phyloP scores from a whole-genome alignment of 2,113 vertebrate species.

The Orientallactaga bullata region DNA sequence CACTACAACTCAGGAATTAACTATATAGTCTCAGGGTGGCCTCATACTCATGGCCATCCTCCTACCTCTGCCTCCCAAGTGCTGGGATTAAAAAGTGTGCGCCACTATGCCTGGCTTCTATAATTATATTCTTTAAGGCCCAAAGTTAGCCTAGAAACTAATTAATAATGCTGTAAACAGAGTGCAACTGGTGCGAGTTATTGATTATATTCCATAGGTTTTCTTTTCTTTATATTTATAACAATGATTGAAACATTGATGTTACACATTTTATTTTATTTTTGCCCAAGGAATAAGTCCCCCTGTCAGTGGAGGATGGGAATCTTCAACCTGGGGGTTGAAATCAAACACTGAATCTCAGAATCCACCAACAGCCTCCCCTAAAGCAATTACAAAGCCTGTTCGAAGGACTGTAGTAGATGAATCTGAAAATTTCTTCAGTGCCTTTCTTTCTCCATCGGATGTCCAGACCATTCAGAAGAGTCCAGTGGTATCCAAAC shows the following conservation, averaged over 20 bases:
- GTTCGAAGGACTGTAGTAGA: constrained; percentile 96
- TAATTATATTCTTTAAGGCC: constrained; percentile 3
- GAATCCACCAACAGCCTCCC: constrained; percentile 86
- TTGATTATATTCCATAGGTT: background rate
- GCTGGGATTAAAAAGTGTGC: too few species aligned
- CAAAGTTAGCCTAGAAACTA: constrained; percentile 23
- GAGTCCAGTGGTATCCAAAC: constrained; percentile 93
- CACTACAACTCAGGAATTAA: too few species aligned
- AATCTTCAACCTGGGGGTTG: constrained; percentile 94
- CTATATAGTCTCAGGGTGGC: too few species aligned
- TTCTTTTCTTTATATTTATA: background rate
- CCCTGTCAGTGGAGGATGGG: constrained; percentile 94
- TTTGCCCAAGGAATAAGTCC: constrained; percentile 86
- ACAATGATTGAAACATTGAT: constrained; percentile 24
- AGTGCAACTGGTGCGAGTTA: background rate
- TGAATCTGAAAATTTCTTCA: constrained; percentile 98
- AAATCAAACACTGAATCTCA: constrained; percentile 87
- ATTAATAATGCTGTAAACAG: background rate
- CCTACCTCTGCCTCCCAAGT: background rate
- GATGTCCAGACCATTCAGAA: constrained; percentile 89
- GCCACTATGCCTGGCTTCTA: background rate
- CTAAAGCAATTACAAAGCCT: constrained; percentile 97
- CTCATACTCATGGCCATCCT: background rate
- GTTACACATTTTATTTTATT: background rate
- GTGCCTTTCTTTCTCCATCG: constrained; percentile 93